These are phyloP conservation scores for Hesperia comma DNA, from an alignment of 2,888 invertebrate genomes.

Conservation along the genomic window DNA sequence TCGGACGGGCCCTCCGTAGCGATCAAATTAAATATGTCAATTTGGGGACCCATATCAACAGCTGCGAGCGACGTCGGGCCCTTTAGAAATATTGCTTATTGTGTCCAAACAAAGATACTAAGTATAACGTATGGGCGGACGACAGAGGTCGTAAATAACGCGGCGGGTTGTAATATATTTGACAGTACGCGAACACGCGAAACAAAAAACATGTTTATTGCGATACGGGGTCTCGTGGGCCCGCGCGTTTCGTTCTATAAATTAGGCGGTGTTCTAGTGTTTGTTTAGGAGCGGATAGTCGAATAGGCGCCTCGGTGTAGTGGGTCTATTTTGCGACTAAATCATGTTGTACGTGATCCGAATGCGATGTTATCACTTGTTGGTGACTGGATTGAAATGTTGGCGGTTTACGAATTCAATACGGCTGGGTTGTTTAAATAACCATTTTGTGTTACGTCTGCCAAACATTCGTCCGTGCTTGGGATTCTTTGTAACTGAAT, in stretches of 20 bases:
- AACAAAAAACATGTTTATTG: conserved; percentile 84
- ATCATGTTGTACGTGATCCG: conserved; percentile 47
- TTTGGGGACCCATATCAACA: conserved; percentile 84
- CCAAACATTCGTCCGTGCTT: conserved; percentile 18
- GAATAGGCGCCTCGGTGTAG: conserved; percentile 44
- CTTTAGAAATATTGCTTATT: conserved; percentile 84
- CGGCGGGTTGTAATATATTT: conserved; percentile 83
- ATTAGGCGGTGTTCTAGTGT: conserved; percentile 69
- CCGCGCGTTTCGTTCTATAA: conserved; percentile 62
- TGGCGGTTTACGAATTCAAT: conserved; percentile 43
- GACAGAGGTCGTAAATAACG: conserved; percentile 82
- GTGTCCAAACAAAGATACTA: conserved; percentile 85
- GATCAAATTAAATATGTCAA: conserved; percentile 85
- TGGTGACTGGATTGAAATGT: conserved; percentile 45
- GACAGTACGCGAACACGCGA: conserved; percentile 84
- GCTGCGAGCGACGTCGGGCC: conserved; percentile 81
- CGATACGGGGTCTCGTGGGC: conserved; percentile 65
- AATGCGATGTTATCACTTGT: conserved; percentile 49
- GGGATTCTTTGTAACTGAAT: not conserved
- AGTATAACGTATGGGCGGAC: conserved; percentile 84
- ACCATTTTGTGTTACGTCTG: conserved; percentile 22
- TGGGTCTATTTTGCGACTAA: conserved; percentile 44
- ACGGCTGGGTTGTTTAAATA: conserved; percentile 33
- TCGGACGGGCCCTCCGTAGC: conserved; percentile 73
- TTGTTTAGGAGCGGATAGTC: conserved; percentile 60